Base-by-base conservation (phyloP, 2,113 vertebrate species). In the Percopsis transmontana region DNA sequence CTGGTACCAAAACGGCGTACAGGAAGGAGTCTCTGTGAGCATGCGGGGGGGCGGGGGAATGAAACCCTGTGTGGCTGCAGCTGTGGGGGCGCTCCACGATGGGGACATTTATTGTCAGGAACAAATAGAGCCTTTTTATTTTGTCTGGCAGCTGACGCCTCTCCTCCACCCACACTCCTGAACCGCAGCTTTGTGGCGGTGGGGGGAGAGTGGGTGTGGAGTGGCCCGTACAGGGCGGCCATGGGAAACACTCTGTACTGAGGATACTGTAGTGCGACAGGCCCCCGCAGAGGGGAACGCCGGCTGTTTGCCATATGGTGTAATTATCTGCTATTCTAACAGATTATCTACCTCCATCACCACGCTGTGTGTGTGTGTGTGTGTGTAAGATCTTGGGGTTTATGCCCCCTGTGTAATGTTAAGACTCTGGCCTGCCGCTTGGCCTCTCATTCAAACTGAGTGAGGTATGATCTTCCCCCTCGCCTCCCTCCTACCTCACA, bases 121-220 rank as follows among this genome's bases (percentile, higher is more conserved):
- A 83, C 85, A 86, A 88, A 87, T 83, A 84, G 75, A 81, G 79
- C 72, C 75, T 86, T 87, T 85, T 84, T 83, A 84, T 88, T 88
- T 89, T 89, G 86, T 87, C 83, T 83, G 84, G 85, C 80, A 86
- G 83, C 86, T 88, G 85, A 90, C 76, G 83, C 85, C 85, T 86
- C 68, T 84, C 72, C 66, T 24, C 81, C 82, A 67, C 87, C 84
- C 75, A 81, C 82, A 84, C 76, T 83, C 71, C 64, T 70, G 62
- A 87, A 83, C 54, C 50, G 60, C 74, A 14, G 20, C 84, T 87
- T 83, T 85, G 84, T 87, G 74, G 77, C 79, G 73, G 73, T 80
- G 62, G 70, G 76, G 62, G n/a, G n/a, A n/a, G n/a, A n/a, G n/a
- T n/a, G n/a, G n/a, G n/a, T n/a, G n/a, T n/a, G n/a, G 80, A 80